phyloP scores from a whole-genome alignment of 2,888 invertebrate genomes.

The Leptogaster cylindrica region DNA sequence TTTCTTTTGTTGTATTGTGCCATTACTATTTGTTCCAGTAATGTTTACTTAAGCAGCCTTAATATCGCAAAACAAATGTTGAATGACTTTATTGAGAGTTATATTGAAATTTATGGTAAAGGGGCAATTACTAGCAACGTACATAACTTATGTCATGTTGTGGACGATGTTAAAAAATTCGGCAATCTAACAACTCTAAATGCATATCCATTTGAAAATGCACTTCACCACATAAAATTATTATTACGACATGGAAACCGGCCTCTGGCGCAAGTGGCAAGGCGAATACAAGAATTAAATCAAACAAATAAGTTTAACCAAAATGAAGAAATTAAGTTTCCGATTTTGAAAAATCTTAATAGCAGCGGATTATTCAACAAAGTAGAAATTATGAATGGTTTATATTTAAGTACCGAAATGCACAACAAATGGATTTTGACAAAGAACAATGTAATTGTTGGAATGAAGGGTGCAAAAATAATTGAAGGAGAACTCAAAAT shows the following conservation, averaged over 20 bases:
- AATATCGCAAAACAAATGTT: neutral
- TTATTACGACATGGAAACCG: neutral
- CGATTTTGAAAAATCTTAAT: neutral
- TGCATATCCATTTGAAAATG: slow-evolving; percentile 27
- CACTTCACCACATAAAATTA: neutral
- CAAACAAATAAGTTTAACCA: neutral
- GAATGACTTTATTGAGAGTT: neutral
- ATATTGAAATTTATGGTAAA: neutral
- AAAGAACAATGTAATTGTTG: neutral
- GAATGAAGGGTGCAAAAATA: neutral
- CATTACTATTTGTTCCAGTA: neutral
- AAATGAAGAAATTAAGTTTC: neutral
- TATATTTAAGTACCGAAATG: neutral
- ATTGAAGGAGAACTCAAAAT: neutral
- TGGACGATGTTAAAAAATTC: slow-evolving; percentile 53
- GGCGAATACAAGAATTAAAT: neutral
- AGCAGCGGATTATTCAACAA: neutral
- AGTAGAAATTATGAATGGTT: neutral
- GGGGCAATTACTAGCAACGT: slow-evolving; percentile 55
- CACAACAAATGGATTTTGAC: slow-evolving; percentile 12
- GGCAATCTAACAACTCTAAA: slow-evolving; percentile 46
- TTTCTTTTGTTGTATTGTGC: neutral
- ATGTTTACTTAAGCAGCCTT: neutral
- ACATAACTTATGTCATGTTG: slow-evolving; percentile 55
- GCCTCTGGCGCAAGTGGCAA: neutral